Evolutionary conservation across 2,797 vertebrate species (phyloP), one percentile per base, ranked within the genome.

Genomic region (Neostethus bicornis): DNA sequence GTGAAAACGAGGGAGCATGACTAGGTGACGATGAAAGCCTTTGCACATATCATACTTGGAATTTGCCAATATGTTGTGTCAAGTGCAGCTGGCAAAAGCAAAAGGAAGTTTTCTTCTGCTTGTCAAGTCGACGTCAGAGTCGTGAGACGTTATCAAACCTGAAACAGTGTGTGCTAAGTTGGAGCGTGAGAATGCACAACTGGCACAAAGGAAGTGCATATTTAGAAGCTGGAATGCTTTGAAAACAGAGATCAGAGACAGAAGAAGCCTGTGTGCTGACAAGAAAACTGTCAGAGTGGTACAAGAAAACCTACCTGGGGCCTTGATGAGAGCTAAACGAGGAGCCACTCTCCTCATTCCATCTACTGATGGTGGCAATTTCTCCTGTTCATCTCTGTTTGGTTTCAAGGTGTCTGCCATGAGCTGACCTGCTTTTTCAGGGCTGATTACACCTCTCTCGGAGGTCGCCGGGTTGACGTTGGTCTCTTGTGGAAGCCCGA

Each of bases 301-400:
- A 72, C 48, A 39, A 24, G 59, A 56, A 59, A 51, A 77, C 80
- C 49, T 87, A 91, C 90, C 86, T 1, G 80, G 75, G 48, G 75
- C 63, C 53, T 85, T 83, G 81, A 92, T 86, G 66, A 92, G 89
- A 26, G 83, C 87, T 1, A 91, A 74, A 80, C 77, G 52, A 10
- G 80, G 72, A 28, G 85, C 83, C 1, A 46, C 61, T 70, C 77
- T 76, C 52, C 70, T 76, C 26, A 4, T 39, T 43, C 41, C 28
- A 5, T 42, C 68, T 53, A 45, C 66, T 23, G 65, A 46, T 10
- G 8, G 37, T 1, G 47, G 52, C 8, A 25, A 4, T 41, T 44
- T 69, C 37, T 69, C 51, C 20, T 17, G 45, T 49, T 58, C 34
- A 4, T 29, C 58, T 47, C 38, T 19, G 17, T 63, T 64, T 32